phyloP scores from a whole-genome alignment of 2,797 vertebrate genomes.

The Cryptoprocta ferox region DNA sequence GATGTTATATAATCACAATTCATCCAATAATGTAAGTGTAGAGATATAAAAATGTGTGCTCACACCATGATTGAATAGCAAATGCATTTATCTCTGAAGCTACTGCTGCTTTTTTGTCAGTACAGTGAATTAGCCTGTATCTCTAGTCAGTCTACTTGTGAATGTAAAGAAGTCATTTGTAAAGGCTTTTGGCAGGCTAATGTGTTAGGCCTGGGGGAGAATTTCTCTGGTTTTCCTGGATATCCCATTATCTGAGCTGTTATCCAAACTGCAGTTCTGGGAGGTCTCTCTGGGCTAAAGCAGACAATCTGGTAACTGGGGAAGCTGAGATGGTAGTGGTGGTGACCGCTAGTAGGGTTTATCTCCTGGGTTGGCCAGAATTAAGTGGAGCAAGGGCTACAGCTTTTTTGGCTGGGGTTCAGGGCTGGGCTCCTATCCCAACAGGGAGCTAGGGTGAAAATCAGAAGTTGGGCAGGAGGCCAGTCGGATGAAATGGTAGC shows the following conservation, averaged over 20 bases:
- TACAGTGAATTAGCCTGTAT: background rate
- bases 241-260: background rate
- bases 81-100: background rate
- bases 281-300: background rate
- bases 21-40: background rate
- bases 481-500: slow-evolving; percentile 62
- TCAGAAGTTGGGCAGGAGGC: slow-evolving; percentile 65
- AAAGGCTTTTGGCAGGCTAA: slow-evolving; percentile 17
- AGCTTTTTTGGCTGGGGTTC: slow-evolving; percentile 24
- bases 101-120: background rate
- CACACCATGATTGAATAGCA: background rate
- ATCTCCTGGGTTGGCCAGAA: slow-evolving; percentile 32
- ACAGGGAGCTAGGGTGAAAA: slow-evolving; percentile 50
- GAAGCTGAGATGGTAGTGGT: background rate
- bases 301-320: background rate
- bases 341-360: background rate
- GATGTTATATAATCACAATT: background rate
- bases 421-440: slow-evolving; percentile 53
- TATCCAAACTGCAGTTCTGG: background rate
- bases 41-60: background rate
- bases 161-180: background rate
- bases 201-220: background rate
- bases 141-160: background rate
- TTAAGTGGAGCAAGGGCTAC: background rate
- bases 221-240: background rate